Evolutionary conservation across 2,797 vertebrate species (phyloP).

Genomic region (Gymnocypris eckloni): DNA sequence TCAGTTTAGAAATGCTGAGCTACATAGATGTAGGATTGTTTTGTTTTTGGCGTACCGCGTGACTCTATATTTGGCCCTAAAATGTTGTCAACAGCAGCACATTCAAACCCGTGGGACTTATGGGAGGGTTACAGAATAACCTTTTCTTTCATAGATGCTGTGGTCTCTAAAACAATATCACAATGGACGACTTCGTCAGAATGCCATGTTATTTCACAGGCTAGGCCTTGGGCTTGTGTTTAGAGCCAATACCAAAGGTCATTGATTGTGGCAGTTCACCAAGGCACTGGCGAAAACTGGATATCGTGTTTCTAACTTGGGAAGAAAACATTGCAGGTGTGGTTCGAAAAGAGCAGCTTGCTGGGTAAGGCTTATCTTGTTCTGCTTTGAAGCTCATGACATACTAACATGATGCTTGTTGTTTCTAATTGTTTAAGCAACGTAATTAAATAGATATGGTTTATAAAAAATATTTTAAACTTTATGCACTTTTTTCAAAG

Average conservation of each 20-base stretch:
- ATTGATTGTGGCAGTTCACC: conserved; percentile 45
- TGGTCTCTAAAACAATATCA: conserved; percentile 79
- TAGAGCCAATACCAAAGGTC: conserved; percentile 50
- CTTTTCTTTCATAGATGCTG: conserved; percentile 71
- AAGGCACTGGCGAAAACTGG: conserved; percentile 30
- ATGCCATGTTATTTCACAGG: conserved; percentile 60
- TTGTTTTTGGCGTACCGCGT: conserved; percentile 23
- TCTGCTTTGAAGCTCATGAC: conserved; percentile 22
- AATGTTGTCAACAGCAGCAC: conserved; percentile 6
- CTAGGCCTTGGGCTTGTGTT: conserved; percentile 22
- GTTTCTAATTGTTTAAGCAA: too few relatives aligned
- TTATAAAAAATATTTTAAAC: too few relatives aligned
- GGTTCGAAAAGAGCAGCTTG: conserved; percentile 29
- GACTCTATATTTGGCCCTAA: conserved; percentile 18
- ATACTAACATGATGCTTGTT: too few relatives aligned
- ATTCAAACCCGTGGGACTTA: conserved; percentile 44
- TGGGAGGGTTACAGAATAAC: conserved; percentile 55
- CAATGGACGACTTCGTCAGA: conserved; percentile 77
- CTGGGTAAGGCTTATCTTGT: conserved; percentile 45
- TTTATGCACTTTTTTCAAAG: too few relatives aligned
- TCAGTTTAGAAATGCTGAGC: background rate
- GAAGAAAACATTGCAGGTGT: conserved; percentile 46
- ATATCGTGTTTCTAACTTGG: conserved; percentile 49
- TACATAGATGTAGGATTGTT: conserved; percentile 26
- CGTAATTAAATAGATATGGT: too few relatives aligned